These are phyloP conservation scores for Pseudois nayaur DNA, from an alignment of 2,113 vertebrate species.

Conservation along the genomic window DNA sequence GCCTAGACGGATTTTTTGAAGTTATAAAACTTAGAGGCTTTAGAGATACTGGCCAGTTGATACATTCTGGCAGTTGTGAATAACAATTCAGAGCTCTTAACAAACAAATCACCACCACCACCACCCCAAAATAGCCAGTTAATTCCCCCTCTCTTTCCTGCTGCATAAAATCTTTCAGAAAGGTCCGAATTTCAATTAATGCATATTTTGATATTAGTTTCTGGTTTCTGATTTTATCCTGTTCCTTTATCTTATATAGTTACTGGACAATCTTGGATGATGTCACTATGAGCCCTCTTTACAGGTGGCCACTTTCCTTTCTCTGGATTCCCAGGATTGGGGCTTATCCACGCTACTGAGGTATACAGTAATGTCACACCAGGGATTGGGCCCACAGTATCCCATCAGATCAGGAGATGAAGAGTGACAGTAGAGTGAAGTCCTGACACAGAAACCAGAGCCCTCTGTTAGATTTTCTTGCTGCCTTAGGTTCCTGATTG, in stretches of 20 bases:
- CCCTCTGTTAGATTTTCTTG: background rate
- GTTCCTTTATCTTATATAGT: background rate
- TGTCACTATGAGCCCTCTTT: background rate
- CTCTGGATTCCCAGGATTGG: background rate
- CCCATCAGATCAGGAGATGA: background rate
- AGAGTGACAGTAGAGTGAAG: background rate
- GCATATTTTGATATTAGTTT: background rate
- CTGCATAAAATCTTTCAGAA: background rate
- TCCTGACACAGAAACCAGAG: background rate
- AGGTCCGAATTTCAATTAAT: background rate
- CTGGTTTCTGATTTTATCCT: background rate
- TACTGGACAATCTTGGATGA: background rate
- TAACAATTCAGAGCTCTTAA: background rate
- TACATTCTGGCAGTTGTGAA: background rate
- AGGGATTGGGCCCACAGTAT: background rate
- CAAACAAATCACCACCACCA: background rate
- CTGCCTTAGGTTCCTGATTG: background rate
- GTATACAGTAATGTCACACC: background rate
- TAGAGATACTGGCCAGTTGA: background rate
- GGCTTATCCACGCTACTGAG: background rate
- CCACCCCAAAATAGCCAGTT: background rate
- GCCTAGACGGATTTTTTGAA: background rate
- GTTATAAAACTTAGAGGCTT: background rate
- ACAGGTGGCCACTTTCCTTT: background rate
- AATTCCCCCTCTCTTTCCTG: background rate